Evolutionary conservation across 2,113 vertebrate species (phyloP).

Genomic region (Lathamus discolor): DNA sequence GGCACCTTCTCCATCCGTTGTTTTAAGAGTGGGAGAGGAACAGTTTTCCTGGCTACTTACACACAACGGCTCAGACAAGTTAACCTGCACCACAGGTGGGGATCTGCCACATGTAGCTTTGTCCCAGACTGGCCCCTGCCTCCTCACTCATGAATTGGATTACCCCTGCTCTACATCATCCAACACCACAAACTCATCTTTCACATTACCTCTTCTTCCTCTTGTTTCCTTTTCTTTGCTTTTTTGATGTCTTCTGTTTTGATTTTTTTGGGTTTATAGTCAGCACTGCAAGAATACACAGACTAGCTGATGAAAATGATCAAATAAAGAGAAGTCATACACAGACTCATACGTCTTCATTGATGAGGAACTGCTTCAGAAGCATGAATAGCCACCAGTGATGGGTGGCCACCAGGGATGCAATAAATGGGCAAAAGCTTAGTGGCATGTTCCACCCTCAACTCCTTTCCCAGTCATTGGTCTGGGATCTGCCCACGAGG

Average conservation of each 20-base stretch:
- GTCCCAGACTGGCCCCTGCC: neutral
- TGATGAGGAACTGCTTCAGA: neutral
- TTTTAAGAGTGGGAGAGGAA: neutral
- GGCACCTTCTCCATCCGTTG: neutral
- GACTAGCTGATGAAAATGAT: neutral
- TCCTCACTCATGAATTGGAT: neutral
- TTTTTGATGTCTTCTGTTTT: constrained; percentile 93
- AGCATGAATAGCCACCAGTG: neutral
- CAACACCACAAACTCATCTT: neutral
- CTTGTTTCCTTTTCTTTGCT: constrained; percentile 90
- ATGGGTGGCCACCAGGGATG: neutral
- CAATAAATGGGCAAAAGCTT: neutral
- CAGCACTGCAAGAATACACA: constrained; percentile 76
- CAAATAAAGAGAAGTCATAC: neutral
- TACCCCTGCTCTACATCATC: neutral
- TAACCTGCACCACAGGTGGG: neutral
- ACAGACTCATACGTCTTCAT: neutral
- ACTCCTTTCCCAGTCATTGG: neutral
- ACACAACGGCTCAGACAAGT: neutral
- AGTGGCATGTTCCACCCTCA: neutral
- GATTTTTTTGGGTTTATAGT: constrained; percentile 93
- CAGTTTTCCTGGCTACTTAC: neutral
- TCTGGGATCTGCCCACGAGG: neutral
- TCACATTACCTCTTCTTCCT: constrained; percentile 81
- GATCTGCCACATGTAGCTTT: neutral